Evolutionary conservation across 2,888 invertebrate species (phyloP).

Genomic region (Chloroclystis v-ata): DNA sequence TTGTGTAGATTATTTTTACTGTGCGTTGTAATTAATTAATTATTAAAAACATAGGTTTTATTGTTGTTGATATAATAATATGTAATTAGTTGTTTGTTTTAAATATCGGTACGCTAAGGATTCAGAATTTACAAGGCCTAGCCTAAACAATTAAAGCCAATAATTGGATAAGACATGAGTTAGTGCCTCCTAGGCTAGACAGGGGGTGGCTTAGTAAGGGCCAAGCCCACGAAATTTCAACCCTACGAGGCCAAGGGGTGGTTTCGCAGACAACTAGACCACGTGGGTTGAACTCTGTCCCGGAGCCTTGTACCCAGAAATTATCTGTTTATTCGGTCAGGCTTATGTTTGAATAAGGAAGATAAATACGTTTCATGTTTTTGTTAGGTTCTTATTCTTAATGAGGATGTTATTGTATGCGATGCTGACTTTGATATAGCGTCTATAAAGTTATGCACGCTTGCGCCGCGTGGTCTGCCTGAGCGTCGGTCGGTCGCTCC

Average conservation of each 20-base stretch:
- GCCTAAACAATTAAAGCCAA: neutral
- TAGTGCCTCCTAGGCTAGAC: constrained; percentile 3
- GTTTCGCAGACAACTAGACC: neutral
- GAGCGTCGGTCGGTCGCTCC: too few relatives aligned
- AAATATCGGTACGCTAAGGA: too few relatives aligned
- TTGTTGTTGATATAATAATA: too few relatives aligned
- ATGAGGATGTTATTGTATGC: constrained; percentile 20
- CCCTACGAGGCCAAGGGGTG: constrained; percentile 4
- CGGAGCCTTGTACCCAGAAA: neutral
- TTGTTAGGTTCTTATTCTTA: constrained; percentile 8
- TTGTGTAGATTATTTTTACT: neutral
- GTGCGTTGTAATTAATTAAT: neutral
- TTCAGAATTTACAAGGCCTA: neutral
- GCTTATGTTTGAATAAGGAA: constrained; percentile 6
- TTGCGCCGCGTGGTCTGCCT: constrained; percentile 25
- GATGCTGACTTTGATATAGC: constrained; percentile 14
- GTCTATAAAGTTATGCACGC: constrained; percentile 24
- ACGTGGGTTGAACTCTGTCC: neutral
- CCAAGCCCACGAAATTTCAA: constrained; percentile 5
- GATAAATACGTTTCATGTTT: constrained; percentile 9
- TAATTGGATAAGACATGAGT: neutral
- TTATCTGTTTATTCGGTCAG: neutral
- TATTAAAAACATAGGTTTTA: too few relatives aligned
- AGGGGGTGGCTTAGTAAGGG: constrained; percentile 4
- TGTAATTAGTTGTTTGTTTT: too few relatives aligned